Conservation (phyloP, 2,888 invertebrate species). For the Cosmia trapezina region DNA sequence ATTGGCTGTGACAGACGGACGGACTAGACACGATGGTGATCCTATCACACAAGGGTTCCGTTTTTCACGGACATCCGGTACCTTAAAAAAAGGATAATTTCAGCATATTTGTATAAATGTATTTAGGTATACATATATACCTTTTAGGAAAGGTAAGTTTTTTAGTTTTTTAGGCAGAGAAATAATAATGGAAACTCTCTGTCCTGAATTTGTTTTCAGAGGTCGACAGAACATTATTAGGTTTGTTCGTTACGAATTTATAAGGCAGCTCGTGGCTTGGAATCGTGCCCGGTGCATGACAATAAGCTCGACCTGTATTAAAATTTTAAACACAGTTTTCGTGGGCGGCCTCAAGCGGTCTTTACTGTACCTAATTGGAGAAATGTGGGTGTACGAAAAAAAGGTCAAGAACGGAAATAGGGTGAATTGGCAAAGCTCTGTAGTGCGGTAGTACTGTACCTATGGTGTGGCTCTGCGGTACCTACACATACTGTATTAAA, state of each 20-base stretch:
- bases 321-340: slow-evolving; percentile 36
- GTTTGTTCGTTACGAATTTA: slow-evolving; percentile 28
- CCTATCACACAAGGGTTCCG: too few relatives aligned
- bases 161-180: neutral
- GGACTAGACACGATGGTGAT: too few relatives aligned
- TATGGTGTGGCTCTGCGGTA: too few relatives aligned
- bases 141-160: too few relatives aligned
- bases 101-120: too few relatives aligned
- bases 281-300: slow-evolving; percentile 33
- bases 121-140: too few relatives aligned
- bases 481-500: neutral
- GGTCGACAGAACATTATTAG: slow-evolving; percentile 27
- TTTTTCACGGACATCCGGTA: too few relatives aligned
- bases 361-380: slow-evolving; percentile 21
- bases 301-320: slow-evolving; percentile 38
- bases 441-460: neutral
- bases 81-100: too few relatives aligned
- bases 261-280: slow-evolving; percentile 22
- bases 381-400: slow-evolving; percentile 3
- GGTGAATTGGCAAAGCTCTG: neutral
- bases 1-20: too few relatives aligned
- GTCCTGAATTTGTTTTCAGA: slow-evolving; percentile 25
- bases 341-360: too few relatives aligned
- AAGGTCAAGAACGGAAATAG: slow-evolving; percentile 5
- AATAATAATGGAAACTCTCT: neutral